Percentiles rank a stretch among this genome's conserved stretches.
These are phyloP conservation scores for Macroramphosus scolopax DNA, from an alignment of 2,797 vertebrate genomes.

Conservation along the genomic window DNA sequence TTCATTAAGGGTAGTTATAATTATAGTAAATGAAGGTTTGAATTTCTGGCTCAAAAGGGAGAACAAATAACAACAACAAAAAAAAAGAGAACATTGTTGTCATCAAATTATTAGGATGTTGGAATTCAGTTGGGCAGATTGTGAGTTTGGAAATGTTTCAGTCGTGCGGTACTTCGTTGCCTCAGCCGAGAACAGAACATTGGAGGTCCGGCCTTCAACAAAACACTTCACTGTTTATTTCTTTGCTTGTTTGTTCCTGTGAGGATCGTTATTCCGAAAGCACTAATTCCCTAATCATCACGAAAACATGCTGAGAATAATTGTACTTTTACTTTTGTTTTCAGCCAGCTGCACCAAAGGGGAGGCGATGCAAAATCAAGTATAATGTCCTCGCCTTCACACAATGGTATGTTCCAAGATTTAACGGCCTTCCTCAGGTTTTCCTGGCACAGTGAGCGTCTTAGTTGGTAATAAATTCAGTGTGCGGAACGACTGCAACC, in stretches of 20 bases:
- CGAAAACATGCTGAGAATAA: conserved; percentile 10
- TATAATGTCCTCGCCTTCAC: conserved; percentile 58
- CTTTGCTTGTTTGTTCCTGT: conserved; percentile 4
- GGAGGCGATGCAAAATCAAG: conserved; percentile 64
- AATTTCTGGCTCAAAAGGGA: no score
- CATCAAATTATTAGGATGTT: no score
- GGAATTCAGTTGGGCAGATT: no score
- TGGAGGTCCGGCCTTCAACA: neutral
- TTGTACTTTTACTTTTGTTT: conserved; percentile 27
- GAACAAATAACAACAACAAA: no score
- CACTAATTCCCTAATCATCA: no score
- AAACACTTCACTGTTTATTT: neutral
- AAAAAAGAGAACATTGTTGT: no score
- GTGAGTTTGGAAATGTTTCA: neutral
- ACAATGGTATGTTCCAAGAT: conserved; percentile 68
- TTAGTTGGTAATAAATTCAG: neutral
- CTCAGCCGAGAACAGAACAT: neutral
- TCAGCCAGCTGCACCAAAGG: conserved; percentile 70
- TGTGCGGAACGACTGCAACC: neutral
- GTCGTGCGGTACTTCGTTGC: neutral
- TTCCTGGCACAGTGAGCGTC: neutral
- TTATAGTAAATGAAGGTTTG: no score
- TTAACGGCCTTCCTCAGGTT: neutral
- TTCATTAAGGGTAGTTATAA: no score
- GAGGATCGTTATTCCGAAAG: neutral